Conservation (phyloP, 2,113 vertebrate species). For the Paraplagusia blochii region DNA sequence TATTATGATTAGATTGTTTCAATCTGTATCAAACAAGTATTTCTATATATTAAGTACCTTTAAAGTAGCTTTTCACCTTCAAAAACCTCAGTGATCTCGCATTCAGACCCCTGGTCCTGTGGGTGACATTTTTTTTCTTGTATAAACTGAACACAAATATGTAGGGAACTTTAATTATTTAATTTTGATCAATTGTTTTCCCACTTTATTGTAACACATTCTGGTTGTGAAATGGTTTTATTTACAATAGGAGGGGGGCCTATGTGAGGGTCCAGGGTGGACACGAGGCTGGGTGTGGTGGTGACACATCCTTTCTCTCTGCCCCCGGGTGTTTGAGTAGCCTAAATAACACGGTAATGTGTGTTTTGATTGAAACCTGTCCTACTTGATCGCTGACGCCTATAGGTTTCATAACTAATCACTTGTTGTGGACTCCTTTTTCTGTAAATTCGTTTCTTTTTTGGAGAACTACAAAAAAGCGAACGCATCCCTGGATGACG, state of each 20-base stretch:
- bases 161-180: no score
- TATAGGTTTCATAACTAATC: constrained; percentile 5
- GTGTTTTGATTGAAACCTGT: constrained; percentile 23
- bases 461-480: neutral
- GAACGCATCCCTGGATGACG: constrained; percentile 6
- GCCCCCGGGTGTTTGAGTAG: constrained; percentile 61
- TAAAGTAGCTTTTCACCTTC: no score
- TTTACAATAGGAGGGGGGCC: constrained; percentile 60
- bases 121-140: no score
- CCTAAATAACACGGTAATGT: constrained; percentile 52
- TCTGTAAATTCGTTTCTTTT: neutral
- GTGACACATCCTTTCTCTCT: constrained; percentile 67
- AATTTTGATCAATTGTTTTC: no score
- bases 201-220: neutral
- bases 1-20: no score
- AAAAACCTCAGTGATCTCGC: no score
- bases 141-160: no score
- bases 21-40: no score
- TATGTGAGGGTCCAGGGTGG: constrained; percentile 53
- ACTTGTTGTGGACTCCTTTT: neutral
- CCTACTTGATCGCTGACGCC: constrained; percentile 24
- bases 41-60: no score
- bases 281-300: constrained; percentile 69
- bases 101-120: no score
- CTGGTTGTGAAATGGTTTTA: constrained; percentile 15